Base-by-base conservation (phyloP, 2,113 vertebrate genomes). In the Canis aureus region DNA sequence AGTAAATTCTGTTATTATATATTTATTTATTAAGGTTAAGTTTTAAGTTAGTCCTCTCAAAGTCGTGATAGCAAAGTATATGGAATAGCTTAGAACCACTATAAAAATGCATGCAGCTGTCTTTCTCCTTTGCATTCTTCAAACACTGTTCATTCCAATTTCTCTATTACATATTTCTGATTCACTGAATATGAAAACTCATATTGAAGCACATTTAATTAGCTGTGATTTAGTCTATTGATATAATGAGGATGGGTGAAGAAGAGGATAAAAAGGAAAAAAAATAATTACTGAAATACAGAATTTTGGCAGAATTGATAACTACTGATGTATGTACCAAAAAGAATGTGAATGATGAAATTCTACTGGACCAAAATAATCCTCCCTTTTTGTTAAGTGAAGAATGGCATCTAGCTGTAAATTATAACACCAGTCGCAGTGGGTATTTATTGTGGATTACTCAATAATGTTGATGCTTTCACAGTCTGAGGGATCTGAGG, bases 171-270 rank as follows among this genome's bases (percentile, higher is more conserved):
- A 49, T 13, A 93, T 97, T 94, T 97, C 74, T 94, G 62, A 79
- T 89, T 97, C 91, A 95, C 60, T 94, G 81, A 85, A 80, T 87
- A 78, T 74, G 43, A 83, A 97, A 93, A 84, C 71, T 85, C 64
- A 38, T 69, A 53, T 9, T 83, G 73, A 93, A 94, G n/a, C 60
- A 89, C 51, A 92, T 89, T 97, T 35, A 95, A 25, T 97, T 97
- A 96, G 51, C 91, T 91, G 78, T 97, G 66, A 87, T 97, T 95
- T 97, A 62, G 55, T 35, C 82, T 89, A 96, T 92, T 95, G 93
- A 92, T 95, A 35, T 84, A 83, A 95, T 76, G 53, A 93, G 55
- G 27, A 89, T 83, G 51, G 35, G 23, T 29, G 3, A 69, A 76
- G 20, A 89, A 86, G n/a, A 91, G 62, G 62, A 89, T 76, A 82